Base-by-base conservation (phyloP, 1,140 invertebrate species). In the Himalopsyche phryganea region DNA sequence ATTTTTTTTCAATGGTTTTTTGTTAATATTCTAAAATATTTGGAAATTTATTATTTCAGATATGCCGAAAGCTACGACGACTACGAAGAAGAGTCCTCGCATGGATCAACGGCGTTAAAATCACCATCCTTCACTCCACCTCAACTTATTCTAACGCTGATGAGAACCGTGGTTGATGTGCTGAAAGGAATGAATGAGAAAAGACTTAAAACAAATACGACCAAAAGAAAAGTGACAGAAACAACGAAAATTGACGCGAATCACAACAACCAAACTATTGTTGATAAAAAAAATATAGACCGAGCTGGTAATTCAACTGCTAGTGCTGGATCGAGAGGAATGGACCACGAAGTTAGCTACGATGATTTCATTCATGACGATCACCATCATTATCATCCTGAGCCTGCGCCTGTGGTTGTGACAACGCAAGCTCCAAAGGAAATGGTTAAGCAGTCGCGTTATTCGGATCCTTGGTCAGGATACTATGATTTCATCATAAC, bases 401-500 rank as follows among this genome's bases (percentile, higher is more conserved):
- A 71, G 44, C 60, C 66, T 6, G 38, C 35, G 17, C 47, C 40
- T 18, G 18, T 19, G 2, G 14, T 23, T 15, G 35, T 51, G 14
- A 71, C 69, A 3, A 76, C 73, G 6, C 32, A 44, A 13, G 47
- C 23, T 11, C 61, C 69, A 2, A 72, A 69, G 45, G 71, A 71
- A 10, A 70, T 72, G 70, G 28, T 51, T 71, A 75, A 53, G 70
- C 74, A 61, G 68, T 71, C 36, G 66, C 32, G 76, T 15, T 78
- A 78, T 67, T 71, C 74, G 1, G 87, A 90, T 67, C 84, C 86
- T 9, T 87, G 86, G 80, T 81, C 80, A 10, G 85, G 85, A 0
- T 91, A 91, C 69, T 90, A 91, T 66, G 88, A 91, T 71, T 91
- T 90, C 68, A 79, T 91, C 38, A 89, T 92, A 61, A 91, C 89